phyloP scores from a whole-genome alignment of 2,797 vertebrate genomes.

The Alosa sapidissima region DNA sequence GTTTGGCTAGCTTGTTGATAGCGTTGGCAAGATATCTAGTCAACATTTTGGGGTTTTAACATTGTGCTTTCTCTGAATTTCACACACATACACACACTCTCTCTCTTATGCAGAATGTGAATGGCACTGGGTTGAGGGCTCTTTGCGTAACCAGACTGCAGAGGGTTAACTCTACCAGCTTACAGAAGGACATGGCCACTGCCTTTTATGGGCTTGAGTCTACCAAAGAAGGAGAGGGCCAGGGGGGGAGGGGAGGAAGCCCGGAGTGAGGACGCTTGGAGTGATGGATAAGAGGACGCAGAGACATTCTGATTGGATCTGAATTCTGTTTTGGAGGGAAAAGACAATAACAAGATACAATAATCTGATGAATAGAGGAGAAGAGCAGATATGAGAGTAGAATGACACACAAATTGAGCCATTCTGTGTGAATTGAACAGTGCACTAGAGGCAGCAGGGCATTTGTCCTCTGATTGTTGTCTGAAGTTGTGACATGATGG shows the following conservation, averaged over 20 bases:
- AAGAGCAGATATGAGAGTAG: background rate
- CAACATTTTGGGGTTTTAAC: too few species aligned
- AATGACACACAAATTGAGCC: background rate
- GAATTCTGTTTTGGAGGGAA: background rate
- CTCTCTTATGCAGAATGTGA: background rate
- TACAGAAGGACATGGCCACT: slow-evolving; percentile 57
- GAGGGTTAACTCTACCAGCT: slow-evolving; percentile 64
- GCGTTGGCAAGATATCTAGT: background rate
- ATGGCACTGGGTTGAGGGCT: background rate
- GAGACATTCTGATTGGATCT: background rate
- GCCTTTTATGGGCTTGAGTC: slow-evolving; percentile 74
- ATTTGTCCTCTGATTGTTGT: background rate
- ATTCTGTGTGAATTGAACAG: background rate
- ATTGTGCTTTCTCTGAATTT: background rate
- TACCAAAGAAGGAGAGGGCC: slow-evolving; percentile 48
- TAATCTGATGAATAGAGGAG: background rate
- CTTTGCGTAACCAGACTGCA: slow-evolving; percentile 32
- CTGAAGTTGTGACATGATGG: background rate
- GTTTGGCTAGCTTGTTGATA: too few species aligned
- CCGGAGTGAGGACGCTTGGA: background rate
- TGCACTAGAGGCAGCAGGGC: background rate
- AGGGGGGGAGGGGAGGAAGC: slow-evolving; percentile 17
- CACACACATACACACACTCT: background rate
- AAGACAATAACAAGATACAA: background rate
- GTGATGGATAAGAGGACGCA: background rate